Evolutionary conservation across 2,113 vertebrate genomes (phyloP).

Genomic region (Psammodynastes pulverulentus): DNA sequence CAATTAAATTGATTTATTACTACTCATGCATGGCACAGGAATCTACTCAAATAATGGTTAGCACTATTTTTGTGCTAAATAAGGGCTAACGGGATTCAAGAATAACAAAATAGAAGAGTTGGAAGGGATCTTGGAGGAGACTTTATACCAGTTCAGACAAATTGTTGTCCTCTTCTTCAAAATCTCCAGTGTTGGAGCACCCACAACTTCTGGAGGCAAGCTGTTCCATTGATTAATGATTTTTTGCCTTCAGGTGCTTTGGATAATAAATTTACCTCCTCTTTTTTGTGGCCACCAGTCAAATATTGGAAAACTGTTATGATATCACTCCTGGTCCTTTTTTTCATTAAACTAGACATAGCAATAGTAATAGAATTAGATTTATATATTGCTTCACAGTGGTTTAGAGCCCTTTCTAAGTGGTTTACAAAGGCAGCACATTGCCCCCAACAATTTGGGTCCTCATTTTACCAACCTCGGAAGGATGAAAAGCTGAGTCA

Average conservation of each 20-base stretch:
- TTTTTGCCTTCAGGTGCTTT: not conserved
- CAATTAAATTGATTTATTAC: not conserved
- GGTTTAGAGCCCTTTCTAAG: not conserved
- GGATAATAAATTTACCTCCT: not conserved
- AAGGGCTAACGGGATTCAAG: not conserved
- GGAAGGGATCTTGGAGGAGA: not conserved
- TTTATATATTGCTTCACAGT: not conserved
- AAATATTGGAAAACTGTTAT: not conserved
- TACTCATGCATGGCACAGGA: not conserved
- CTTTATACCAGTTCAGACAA: not conserved
- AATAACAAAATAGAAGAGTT: not conserved
- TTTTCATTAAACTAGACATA: not conserved
- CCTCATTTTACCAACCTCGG: not conserved
- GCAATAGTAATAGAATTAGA: not conserved
- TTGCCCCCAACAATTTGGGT: not conserved
- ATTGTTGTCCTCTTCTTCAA: not conserved
- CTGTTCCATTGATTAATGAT: not conserved
- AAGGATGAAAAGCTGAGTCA: not conserved
- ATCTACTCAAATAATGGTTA: not conserved
- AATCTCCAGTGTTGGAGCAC: not conserved
- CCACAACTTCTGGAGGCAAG: not conserved
- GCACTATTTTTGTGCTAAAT: not conserved
- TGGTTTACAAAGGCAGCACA: not conserved
- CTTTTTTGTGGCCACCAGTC: not conserved
- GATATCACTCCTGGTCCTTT: not conserved